Evolutionary conservation across 2,113 vertebrate species (phyloP).

Genomic region (cat (Felis catus)): F.catus_Fca126_mat1.0 CM031420.1:110487501-110488000

Average conservation of each 20-base stretch:
- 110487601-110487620: neutral
- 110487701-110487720: neutral
- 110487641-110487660: neutral
- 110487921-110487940: too few relatives aligned
- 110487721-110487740: neutral
- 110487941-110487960: neutral
- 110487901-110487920: neutral
- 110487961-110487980: neutral
- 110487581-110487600: neutral
- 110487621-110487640: neutral
- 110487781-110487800: neutral
- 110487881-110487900: neutral
- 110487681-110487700: neutral
- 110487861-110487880: neutral
- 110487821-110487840: neutral
- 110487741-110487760: neutral
- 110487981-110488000: neutral
- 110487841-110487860: neutral
- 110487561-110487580: neutral
- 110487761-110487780: neutral
- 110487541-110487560: neutral
- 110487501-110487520: neutral
- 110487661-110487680: neutral
- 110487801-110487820: neutral
- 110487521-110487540: neutral